Evolutionary conservation across 2,113 vertebrate genomes (phyloP).

Genomic region (Morone saxatilis): DNA sequence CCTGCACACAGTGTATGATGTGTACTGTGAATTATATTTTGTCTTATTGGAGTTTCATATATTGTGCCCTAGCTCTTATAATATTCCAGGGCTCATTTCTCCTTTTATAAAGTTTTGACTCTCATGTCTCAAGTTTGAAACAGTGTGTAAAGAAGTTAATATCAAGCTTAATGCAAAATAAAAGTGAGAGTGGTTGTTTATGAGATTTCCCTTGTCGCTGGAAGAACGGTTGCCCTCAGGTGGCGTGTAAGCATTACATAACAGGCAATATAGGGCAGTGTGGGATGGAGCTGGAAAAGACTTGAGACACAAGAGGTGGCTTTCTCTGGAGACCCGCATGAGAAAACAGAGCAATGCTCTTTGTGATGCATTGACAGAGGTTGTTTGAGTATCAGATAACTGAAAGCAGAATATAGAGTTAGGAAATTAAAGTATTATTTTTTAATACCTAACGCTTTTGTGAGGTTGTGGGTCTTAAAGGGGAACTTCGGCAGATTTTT

Average conservation of each 20-base stretch:
- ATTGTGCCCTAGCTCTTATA: slow-evolving; percentile 19
- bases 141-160: slow-evolving; percentile 62
- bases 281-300: slow-evolving; percentile 60
- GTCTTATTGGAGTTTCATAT: slow-evolving; percentile 47
- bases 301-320: slow-evolving; percentile 39
- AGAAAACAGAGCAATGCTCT: slow-evolving; percentile 51
- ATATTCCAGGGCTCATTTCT: slow-evolving; percentile 54
- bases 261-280: slow-evolving; percentile 63
- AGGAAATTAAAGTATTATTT: slow-evolving; percentile 10
- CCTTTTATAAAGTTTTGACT: slow-evolving; percentile 60
- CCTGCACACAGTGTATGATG: slow-evolving; percentile 44
- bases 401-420: slow-evolving; percentile 27
- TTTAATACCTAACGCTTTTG: neutral
- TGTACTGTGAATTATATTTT: slow-evolving; percentile 37
- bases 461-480: neutral
- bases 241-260: slow-evolving; percentile 60
- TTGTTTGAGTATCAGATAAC: slow-evolving; percentile 40
- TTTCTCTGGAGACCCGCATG: slow-evolving; percentile 53
- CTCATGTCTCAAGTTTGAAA: slow-evolving; percentile 44
- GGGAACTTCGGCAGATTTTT: too few relatives aligned
- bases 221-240: slow-evolving; percentile 63
- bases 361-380: slow-evolving; percentile 12
- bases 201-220: slow-evolving; percentile 61
- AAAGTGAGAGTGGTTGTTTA: slow-evolving; percentile 68
- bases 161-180: slow-evolving; percentile 58